Evolutionary conservation across 2,888 invertebrate species (phyloP), one percentile per base, ranked within the genome.

Genomic region (Caenorhabditis uteleia): DNA sequence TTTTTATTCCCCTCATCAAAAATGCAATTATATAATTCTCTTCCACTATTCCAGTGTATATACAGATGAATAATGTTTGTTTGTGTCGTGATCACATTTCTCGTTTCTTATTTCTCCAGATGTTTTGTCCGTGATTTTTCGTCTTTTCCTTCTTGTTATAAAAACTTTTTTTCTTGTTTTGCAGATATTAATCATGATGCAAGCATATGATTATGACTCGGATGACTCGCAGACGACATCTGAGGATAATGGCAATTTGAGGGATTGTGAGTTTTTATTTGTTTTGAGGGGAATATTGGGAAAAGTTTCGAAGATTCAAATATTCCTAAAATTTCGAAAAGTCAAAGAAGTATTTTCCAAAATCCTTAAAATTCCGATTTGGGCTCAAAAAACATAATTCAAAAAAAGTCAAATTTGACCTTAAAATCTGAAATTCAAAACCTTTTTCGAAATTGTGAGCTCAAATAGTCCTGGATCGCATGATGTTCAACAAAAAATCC

Each of bases 131-230:
- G 21, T 20, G 20, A 4, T 6, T 38, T 20, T 10, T 16, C 18
- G 6, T 38, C 20, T 20, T 38, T 7, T 38, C 18, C 5, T 8
- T 38, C 20, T 4, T 20, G 21, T 5, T 40, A 23, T 12, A 34
- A 10, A 34, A 10, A 34, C 3, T 5, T 7, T 38, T 38, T 38
- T 38, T 31, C 36, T 27, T 5, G 16, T 20, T 53, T 40, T 12
- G 23, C 23, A 25, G 33, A 26, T 16, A 31, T 4, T 38, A 40
- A 34, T n/a, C 8, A 66, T 66, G 66, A 66, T 66, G 66, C 59
- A 56, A 47, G 51, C 38, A 21, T 59, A 60, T 40, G 66, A 66
- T 18, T 59, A 66, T 46, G 66, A 66, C 42, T 59, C 59, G n/a
- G 66, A 66, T 36, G 66, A 66, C 23, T 56, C 59, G 3, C 45